Percentiles rank a stretch among this genome's conserved stretches.
Evolutionary conservation across 2,888 invertebrate species (phyloP).

Genomic region (Xylophagus ater): DNA sequence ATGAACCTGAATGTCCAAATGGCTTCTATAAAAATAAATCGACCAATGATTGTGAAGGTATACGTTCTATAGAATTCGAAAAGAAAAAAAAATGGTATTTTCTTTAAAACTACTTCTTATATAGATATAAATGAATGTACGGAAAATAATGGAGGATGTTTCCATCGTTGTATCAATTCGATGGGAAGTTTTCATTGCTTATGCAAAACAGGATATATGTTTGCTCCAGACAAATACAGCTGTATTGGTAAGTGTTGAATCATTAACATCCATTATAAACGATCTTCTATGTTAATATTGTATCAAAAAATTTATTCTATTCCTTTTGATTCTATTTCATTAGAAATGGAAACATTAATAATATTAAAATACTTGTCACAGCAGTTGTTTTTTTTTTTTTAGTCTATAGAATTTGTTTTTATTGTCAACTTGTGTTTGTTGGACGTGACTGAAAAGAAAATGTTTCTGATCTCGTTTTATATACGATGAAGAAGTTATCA

Average conservation of each 20-base stretch:
- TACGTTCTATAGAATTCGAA: not conserved
- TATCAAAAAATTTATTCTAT: not conserved
- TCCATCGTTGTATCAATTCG: slow-evolving; percentile 20
- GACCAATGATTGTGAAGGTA: slow-evolving; percentile 19
- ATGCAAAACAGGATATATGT: slow-evolving; percentile 29
- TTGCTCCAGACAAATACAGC: slow-evolving; percentile 21
- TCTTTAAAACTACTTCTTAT: not conserved
- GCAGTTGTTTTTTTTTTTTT: not conserved
- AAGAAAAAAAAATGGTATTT: not conserved
- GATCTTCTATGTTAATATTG: not conserved
- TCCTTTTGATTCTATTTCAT: not conserved
- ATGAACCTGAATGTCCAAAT: slow-evolving; percentile 16
- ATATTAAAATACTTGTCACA: slow-evolving; percentile 4
- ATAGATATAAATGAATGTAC: slow-evolving; percentile 16
- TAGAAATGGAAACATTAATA: slow-evolving; percentile 4
- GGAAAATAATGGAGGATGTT: slow-evolving; percentile 19
- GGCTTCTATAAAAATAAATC: slow-evolving; percentile 18
- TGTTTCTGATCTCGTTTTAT: not conserved
- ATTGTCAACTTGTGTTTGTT: not conserved
- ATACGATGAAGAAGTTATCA: not conserved
- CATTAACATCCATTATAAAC: not conserved
- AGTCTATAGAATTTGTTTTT: not conserved
- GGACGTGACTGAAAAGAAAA: not conserved
- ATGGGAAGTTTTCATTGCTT: slow-evolving; percentile 29
- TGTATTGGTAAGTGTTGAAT: slow-evolving; percentile 19